Evolutionary conservation across 2,888 invertebrate genomes (phyloP), one percentile per base, ranked within the genome.

Genomic region (Macropis europaea): DNA sequence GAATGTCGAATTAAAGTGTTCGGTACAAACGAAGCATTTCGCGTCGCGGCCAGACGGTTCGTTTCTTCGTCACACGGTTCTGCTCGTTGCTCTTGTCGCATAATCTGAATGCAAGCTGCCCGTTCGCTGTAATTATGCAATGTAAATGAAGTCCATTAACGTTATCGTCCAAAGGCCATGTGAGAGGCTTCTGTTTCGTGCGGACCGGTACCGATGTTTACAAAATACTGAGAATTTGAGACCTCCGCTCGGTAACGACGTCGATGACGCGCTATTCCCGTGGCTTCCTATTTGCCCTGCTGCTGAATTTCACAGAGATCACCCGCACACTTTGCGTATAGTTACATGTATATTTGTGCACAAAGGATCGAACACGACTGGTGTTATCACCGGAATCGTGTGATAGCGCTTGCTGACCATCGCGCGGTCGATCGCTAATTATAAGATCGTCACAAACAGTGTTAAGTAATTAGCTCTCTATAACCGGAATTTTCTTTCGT

Each of bases 111-210:
- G 43, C 53, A 30, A 34, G 22, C 47, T 24, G 26, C 17, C 54
- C 53, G 57, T 47, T 61, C 54, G 61, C 59, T 60, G 63, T 70
- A 79, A 82, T 82, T 80, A 80, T 77, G 80, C 75, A 57, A 82
- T 82, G 77, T 75, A 82, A 82, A 82, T 82, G 81, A 75, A 68
- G 63, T 79, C 74, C 70, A 80, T 80, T 74, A 82, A 69, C 74
- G 70, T 82, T 78, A 82, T 82, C 77, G 76, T 48, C 38, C 40
- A 40, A 62, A 62, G 69, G 53, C 63, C 57, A 30, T 63, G 59
- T 32, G 45, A 24, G n/a, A n/a, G n/a, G 43, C 59, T 42, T 50
- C 52, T 52, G 57, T 42, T 60, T 66, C 28, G 4, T 38, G 43
- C 45, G 24, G 19, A 45, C 9, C 50, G 13, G 1, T 32, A 43